Evolutionary conservation across 2,888 invertebrate species (phyloP), one percentile per base, ranked within the genome.

Genomic region (Erynnis tages): DNA sequence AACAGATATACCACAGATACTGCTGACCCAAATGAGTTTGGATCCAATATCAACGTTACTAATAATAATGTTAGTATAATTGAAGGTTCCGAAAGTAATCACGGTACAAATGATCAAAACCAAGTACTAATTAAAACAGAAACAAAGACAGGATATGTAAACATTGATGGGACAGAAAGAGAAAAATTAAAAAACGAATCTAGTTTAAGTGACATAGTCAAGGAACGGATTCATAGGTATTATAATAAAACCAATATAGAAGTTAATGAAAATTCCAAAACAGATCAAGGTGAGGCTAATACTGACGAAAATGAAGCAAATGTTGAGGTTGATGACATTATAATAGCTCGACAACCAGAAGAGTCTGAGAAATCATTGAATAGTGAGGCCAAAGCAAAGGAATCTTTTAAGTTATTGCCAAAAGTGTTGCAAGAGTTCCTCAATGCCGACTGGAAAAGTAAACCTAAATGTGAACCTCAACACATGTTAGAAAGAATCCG

Each of bases 401-500:
- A 81, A 49, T 70, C 72, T 0, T 76, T 82, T 34, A 84, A 79
- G 64, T 76, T 92, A 27, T 79, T 92, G 56, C 91, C 91, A 0
- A 90, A 91, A 58, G 89, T 91, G 4, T 82, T 92, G 19, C 91
- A 92, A 67, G 91, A 91, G 27, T 91, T 92, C 55, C 67, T 92
- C 14, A 90, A 81, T 25, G 87, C 81, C 23, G 87, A 90, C 56
- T 85, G 79, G 77, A 90, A 87, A 54, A 75, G 80, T 1, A 91
- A 91, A 59, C 73, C 84, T 0, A 90, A 90, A 63, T 95, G 95
- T 69, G 94, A 96, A 71, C 93, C 94, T 2, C 94, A 94, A 65
- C 82, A 90, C 32, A 90, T 96, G 82, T 73, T 95, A 21, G 94
- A 94, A 65, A 92, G 92, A 64, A 93, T 96, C 54, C 90, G 93